Percentiles rank a stretch among this genome's conserved stretches.
Conservation (phyloP, 1,140 invertebrate species). For the Lethrus apterus region DNA sequence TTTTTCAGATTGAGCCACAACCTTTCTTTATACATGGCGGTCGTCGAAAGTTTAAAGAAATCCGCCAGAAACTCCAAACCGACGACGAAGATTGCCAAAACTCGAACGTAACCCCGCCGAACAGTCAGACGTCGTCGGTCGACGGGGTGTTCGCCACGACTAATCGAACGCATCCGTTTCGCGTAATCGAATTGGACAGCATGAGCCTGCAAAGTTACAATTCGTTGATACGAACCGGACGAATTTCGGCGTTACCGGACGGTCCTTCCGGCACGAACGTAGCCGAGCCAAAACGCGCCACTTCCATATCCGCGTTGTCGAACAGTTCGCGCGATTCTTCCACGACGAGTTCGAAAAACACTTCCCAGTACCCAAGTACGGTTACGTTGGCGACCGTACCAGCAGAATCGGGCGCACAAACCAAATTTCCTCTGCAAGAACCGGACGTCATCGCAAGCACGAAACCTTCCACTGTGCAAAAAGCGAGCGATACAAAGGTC, state of each 20-base stretch:
- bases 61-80: slow-evolving; percentile 75
- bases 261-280: background rate
- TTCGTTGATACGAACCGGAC: slow-evolving; percentile 69
- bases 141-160: slow-evolving; percentile 50
- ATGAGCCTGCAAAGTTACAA: slow-evolving; percentile 80
- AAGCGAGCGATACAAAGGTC: slow-evolving; percentile 21
- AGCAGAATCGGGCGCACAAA: slow-evolving; percentile 13
- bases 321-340: slow-evolving; percentile 39
- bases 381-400: slow-evolving; percentile 26
- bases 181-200: slow-evolving; percentile 77
- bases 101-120: slow-evolving; percentile 57
- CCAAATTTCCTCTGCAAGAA: slow-evolving; percentile 53
- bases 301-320: slow-evolving; percentile 34
- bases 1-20: slow-evolving; percentile 5
- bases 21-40: slow-evolving; percentile 8
- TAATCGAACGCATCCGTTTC: slow-evolving; percentile 58
- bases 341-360: slow-evolving; percentile 35
- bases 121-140: slow-evolving; percentile 69
- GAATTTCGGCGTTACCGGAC: slow-evolving; percentile 43
- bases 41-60: slow-evolving; percentile 58
- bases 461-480: slow-evolving; percentile 49
- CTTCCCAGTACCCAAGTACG: slow-evolving; percentile 36
- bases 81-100: slow-evolving; percentile 66
- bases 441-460: slow-evolving; percentile 92
- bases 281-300: slow-evolving; percentile 6